Base-by-base conservation (phyloP, 2,888 invertebrate genomes). In the Caenorhabditis zanzibari region DNA sequence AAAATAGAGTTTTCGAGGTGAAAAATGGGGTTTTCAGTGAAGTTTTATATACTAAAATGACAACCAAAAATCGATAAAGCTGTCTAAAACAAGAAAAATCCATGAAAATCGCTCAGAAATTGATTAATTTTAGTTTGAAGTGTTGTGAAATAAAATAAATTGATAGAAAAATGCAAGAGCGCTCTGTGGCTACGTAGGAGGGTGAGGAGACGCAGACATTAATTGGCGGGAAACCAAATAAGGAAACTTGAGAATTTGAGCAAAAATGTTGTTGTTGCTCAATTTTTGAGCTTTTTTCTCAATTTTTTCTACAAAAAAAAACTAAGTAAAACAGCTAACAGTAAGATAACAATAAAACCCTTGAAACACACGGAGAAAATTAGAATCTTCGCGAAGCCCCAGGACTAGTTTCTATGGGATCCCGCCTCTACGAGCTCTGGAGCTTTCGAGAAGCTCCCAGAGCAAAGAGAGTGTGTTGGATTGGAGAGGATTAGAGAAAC, bases 401-500 rank as follows among this genome's bases (percentile, higher is more conserved):
- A 32, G 26, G 28, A 47, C 72, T 19, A 59, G 72, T 72, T 72
- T 28, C 59, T 41, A 32, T 16, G 47, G 26, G 59, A 58, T 44
- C 44, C 63, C 63, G 41, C 72, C 59, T 26, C 58, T 47, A 0
- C 19, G n/a, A 10, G 58, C 72, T 58, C 72, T 72, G 41, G 72
- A 56, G 58, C 58, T 32, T 72, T 72, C 72, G 72, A 59, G 59
- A 72, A 72, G 72, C 28, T 72, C 58, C 72, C 47, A 58, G 72
- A 38, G 49, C n/a, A 12, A 16, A 5, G 44, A 72, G 59, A 72
- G 54, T 56, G 24, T 22, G 32, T 1, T 7, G 14, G 19, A 49
- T 35, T 12, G 38, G 16, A 32, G 72, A 58, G 72, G 44, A 14
- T 28, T 3, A 41, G 69, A 41, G 56, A 71, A 16, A 54, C 5